These are phyloP conservation scores for Leucopsar rothschildi DNA, from an alignment of 2,113 vertebrate genomes.

Conservation along the genomic window DNA sequence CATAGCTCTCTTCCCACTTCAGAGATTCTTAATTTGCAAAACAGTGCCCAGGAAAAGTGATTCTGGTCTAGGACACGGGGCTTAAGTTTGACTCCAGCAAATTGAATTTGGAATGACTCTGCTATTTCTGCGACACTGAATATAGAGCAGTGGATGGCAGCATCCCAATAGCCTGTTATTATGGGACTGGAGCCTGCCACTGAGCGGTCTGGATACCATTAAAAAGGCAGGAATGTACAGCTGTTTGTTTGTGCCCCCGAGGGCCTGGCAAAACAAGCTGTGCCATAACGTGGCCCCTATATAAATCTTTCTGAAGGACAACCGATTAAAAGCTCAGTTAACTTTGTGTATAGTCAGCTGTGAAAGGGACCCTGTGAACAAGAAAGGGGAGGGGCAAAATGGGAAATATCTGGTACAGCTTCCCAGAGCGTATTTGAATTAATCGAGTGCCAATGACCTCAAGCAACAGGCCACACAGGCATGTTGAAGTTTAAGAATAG, in stretches of 20 bases:
- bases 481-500: not conserved
- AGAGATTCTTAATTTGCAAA: constrained; percentile 32
- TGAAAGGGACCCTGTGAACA: not conserved
- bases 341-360: not conserved
- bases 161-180: constrained; percentile 69
- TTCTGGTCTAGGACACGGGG: constrained; percentile 63
- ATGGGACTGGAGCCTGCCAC: constrained; percentile 68
- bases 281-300: not conserved
- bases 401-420: not conserved
- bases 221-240: constrained; percentile 71
- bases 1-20: constrained; percentile 23
- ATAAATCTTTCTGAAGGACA: constrained; percentile 43
- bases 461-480: not conserved
- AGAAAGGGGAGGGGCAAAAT: not conserved
- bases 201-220: constrained; percentile 31
- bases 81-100: constrained; percentile 63
- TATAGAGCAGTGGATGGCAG: constrained; percentile 67
- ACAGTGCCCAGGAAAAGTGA: constrained; percentile 7
- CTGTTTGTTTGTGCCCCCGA: constrained; percentile 59
- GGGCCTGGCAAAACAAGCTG: constrained; percentile 23
- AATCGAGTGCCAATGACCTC: not conserved
- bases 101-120: constrained; percentile 65
- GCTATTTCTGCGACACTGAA: constrained; percentile 75
- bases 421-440: not conserved
- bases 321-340: not conserved